phyloP scores from a whole-genome alignment of 2,888 invertebrate species.

The Hemithea aestivaria region DNA sequence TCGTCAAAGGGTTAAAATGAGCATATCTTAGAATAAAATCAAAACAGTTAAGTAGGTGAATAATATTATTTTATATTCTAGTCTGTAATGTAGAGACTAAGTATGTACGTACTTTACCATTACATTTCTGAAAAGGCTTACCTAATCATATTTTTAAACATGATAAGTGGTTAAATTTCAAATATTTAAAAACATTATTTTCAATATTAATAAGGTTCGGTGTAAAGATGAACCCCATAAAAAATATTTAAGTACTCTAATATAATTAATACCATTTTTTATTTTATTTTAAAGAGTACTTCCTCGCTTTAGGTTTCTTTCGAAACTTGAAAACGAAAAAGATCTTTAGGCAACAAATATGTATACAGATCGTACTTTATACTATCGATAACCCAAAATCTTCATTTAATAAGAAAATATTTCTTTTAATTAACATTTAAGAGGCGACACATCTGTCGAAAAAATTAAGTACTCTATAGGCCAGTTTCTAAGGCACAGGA shows the following conservation, averaged over 20 bases:
- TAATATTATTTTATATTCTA: no score
- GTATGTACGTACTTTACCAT: conserved; percentile 19
- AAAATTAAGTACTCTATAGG: conserved; percentile 14
- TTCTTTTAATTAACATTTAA: not conserved
- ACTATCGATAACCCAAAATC: not conserved
- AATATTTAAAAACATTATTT: no score
- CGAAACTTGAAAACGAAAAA: conserved; percentile 65
- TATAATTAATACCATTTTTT: not conserved
- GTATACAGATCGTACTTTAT: not conserved
- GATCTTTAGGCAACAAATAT: conserved; percentile 18
- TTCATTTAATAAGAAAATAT: not conserved
- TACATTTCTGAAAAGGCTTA: no score
- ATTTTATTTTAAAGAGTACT: conserved; percentile 27
- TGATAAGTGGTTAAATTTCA: no score
- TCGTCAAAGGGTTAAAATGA: no score
- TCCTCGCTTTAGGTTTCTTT: conserved; percentile 61
- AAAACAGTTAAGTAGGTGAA: no score
- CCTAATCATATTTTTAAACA: no score
- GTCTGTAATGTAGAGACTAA: no score
- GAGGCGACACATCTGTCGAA: no score
- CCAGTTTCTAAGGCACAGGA: conserved; percentile 15
- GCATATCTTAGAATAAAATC: no score
- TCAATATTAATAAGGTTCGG: no score
- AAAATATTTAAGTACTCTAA: not conserved
- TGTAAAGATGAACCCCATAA: no score